phyloP scores from a whole-genome alignment of 2,888 invertebrate species.

The Cheiracanthium punctorium region DNA sequence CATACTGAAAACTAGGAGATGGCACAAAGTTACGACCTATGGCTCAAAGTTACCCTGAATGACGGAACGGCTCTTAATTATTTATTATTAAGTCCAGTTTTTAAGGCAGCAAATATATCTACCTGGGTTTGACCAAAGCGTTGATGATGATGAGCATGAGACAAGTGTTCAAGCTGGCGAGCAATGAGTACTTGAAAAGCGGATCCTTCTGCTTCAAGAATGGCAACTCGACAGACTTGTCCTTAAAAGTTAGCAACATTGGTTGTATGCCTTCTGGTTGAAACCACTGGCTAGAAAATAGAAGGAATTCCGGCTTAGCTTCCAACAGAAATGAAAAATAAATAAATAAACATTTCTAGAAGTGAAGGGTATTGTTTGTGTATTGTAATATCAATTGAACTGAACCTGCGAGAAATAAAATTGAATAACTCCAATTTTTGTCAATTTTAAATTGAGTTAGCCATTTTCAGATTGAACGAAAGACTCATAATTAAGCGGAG shows the following conservation, averaged over 20 bases:
- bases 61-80: too few relatives aligned
- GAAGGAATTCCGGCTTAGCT: constrained; percentile 79
- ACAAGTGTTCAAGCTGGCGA: constrained; percentile 80
- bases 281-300: constrained; percentile 73
- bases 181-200: constrained; percentile 88
- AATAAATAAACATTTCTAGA: too few relatives aligned
- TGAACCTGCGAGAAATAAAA: neutral
- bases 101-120: too few relatives aligned
- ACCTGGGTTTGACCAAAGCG: constrained; percentile 80
- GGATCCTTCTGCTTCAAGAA: constrained; percentile 87
- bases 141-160: constrained; percentile 81
- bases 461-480: too few relatives aligned
- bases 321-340: neutral
- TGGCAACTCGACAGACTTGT: constrained; percentile 82
- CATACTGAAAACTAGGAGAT: too few relatives aligned
- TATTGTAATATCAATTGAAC: neutral
- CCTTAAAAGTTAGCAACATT: constrained; percentile 81
- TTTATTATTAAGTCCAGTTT: too few relatives aligned
- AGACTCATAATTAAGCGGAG: too few relatives aligned
- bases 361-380: too few relatives aligned
- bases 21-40: too few relatives aligned
- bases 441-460: too few relatives aligned
- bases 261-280: constrained; percentile 78
- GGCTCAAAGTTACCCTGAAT: too few relatives aligned
- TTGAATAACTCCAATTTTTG: too few relatives aligned